Evolutionary conservation across 1,140 invertebrate species (phyloP), one percentile per base, ranked within the genome.

Genomic region (Drosophila ambigua): DNA sequence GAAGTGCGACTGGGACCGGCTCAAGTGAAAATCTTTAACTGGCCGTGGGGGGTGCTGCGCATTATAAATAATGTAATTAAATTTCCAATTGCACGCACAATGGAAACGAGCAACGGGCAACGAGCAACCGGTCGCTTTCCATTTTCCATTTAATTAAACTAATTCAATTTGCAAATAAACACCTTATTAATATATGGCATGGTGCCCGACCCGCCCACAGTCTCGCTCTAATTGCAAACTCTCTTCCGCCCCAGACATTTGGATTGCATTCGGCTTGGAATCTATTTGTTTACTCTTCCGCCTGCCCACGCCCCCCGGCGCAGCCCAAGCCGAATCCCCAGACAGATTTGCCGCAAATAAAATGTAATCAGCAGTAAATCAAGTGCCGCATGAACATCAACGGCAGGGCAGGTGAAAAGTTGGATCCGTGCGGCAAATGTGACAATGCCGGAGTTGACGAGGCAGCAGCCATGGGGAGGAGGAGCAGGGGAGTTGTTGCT

Each of bases 361-460:
- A 72, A 68, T 87, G 83, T 73, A 83, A 87, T 88, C 83, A 87
- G 66, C 62, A 79, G 83, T 87, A 88, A 87, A 87, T 87, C 79
- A 85, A 81, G 82, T 71, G 69, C 45, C 16, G 43, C 77, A 58
- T 77, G 55, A 72, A 61, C 74, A 62, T 85, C 55, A 76, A 61
- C 74, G 76, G 72, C 83, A 88, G 83, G 71, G 72, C 83, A 88
- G 83, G 71, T 66, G 44, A 51, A 64, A 62, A 62, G 24, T 55
- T 62, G 58, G 46, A 20, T 45, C 51, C 43, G 73, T 61, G 57
- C 51, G 45, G 49, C 57, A 57, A 53, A 43, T 72, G 44, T 51
- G 73, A 73, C 77, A 85, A 68, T 77, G 69, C 44, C 52, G 60
- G 16, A 59, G 59, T 48, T 62, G 68, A 64, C 61, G 62, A 67